Base-by-base conservation (phyloP, 2,113 vertebrate species). In the Podarcis cretensis region DNA sequence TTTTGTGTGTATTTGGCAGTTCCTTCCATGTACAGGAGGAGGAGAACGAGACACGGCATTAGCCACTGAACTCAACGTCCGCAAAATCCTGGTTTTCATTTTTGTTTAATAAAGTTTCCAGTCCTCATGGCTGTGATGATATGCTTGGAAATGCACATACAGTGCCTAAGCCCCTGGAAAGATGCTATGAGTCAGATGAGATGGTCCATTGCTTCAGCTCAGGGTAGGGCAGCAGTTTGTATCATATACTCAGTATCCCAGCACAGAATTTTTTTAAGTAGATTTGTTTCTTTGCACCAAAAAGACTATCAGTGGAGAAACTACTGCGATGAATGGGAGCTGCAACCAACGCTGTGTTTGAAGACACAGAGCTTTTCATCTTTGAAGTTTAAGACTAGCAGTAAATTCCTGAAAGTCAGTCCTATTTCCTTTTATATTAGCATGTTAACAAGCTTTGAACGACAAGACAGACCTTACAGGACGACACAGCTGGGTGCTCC, bases 311-410 rank as follows among this genome's bases (percentile, higher is more conserved):
- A 32, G 40, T 27, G 6, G 32, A 35, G 16, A 27, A 57, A 13
- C 69, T 32, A 74, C 68, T 23, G 27, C 43, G 43, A 78, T 57
- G 59, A 88, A 68, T 48, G 35, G 37, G 30, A 77, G 57, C 40
- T 13, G 9, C 25, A 54, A 84, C 40, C 9, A 69, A 23, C 6
- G 6, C 73, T 13, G 63, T 35, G 23, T 14, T 30, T 48, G 65
- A 74, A 91, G 92, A 96, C 85, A 92, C 35, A 92, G 12, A 43
- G 90, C 93, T 93, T 84, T 68, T 57, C 40, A 89, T 92, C 97
- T 98, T 98, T 98, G 97, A 97, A 97, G 97, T 97, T 97, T 96
- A 97, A 97, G 94, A 95, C 95, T 95, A 96, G 96, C 96, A 97
- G 97, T 98, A 97, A 97, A 97, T 97, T 96, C 96, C 96, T 97